Percentiles rank a stretch among this genome's conserved stretches.
Evolutionary conservation across 2,888 invertebrate species (phyloP).

Genomic region (Atrina japonica): DNA sequence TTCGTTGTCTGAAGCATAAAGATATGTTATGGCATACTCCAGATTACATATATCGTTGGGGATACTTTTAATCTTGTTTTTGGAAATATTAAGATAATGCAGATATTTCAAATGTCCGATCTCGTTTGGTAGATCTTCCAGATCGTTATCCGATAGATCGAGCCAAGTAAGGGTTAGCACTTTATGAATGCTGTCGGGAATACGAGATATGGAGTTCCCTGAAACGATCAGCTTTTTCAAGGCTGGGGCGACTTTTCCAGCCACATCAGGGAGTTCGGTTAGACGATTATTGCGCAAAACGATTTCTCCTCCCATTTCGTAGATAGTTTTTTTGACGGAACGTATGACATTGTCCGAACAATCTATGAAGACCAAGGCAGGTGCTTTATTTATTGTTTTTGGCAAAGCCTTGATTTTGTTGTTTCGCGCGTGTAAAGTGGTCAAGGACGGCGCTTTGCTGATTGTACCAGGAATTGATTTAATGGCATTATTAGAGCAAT

Average conservation of each 20-base stretch:
- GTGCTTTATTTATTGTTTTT: conserved; percentile 73
- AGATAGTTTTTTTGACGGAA: conserved; percentile 75
- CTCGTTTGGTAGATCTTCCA: conserved; percentile 73
- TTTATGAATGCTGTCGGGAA: conserved; percentile 75
- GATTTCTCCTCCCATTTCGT: conserved; percentile 74
- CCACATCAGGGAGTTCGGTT: conserved; percentile 72
- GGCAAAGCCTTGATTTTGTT: conserved; percentile 77
- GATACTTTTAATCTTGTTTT: conserved; percentile 89
- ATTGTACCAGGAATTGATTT: conserved; percentile 68
- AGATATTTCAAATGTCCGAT: conserved; percentile 76
- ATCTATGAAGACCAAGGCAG: conserved; percentile 68
- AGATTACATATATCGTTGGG: conserved; percentile 85
- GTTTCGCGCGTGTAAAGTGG: conserved; percentile 66
- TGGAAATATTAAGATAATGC: conserved; percentile 85
- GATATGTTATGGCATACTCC: conserved; percentile 68
- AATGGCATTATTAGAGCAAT: conserved; percentile 67
- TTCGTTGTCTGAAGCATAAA: conserved; percentile 70
- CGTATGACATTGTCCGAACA: conserved; percentile 74
- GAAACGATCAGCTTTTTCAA: conserved; percentile 74
- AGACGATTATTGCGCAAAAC: conserved; percentile 72
- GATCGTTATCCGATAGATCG: conserved; percentile 87
- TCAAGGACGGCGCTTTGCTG: conserved; percentile 65
- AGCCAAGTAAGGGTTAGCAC: conserved; percentile 82
- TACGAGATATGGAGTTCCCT: conserved; percentile 68
- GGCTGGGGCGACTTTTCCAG: conserved; percentile 69